phyloP scores from a whole-genome alignment of 1,140 invertebrate species.

The Mamestra configurata region DNA sequence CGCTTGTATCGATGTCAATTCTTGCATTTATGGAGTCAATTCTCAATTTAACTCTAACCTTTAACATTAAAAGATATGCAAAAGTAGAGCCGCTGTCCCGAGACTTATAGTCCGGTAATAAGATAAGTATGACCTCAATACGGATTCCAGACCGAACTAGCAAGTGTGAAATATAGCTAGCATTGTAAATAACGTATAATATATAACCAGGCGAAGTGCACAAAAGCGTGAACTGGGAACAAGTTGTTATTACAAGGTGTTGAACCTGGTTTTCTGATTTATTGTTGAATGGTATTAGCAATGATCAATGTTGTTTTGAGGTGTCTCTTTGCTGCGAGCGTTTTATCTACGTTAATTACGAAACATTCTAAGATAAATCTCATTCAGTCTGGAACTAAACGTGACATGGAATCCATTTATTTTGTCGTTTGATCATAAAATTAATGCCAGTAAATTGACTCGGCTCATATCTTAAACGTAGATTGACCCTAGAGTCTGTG shows the following conservation, averaged over 20 bases:
- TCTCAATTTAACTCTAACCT: constrained; percentile 47
- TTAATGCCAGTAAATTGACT: constrained; percentile 29
- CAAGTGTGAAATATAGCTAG: constrained; percentile 61
- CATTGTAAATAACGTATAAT: constrained; percentile 66
- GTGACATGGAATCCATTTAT: constrained; percentile 31
- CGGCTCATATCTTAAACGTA: constrained; percentile 27
- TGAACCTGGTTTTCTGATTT: constrained; percentile 72
- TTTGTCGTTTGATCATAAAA: constrained; percentile 22
- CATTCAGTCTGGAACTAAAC: constrained; percentile 31
- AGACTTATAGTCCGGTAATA: constrained; percentile 60
- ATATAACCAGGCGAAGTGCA: constrained; percentile 64
- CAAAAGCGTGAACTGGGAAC: constrained; percentile 64
- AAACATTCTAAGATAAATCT: constrained; percentile 44
- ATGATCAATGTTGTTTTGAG: constrained; percentile 66
- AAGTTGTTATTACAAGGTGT: constrained; percentile 75
- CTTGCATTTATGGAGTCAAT: constrained; percentile 9
- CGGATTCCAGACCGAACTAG: constrained; percentile 59
- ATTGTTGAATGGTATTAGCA: constrained; percentile 64
- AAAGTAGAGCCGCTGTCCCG: constrained; percentile 54
- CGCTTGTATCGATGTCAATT: constrained; percentile 4
- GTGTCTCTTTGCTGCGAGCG: constrained; percentile 62
- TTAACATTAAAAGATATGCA: constrained; percentile 58
- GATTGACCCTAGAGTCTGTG: constrained; percentile 12
- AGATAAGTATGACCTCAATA: constrained; percentile 65
- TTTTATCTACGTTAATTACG: constrained; percentile 59